Conservation (phyloP, 2,113 vertebrate species). For the Colius striatus region DNA sequence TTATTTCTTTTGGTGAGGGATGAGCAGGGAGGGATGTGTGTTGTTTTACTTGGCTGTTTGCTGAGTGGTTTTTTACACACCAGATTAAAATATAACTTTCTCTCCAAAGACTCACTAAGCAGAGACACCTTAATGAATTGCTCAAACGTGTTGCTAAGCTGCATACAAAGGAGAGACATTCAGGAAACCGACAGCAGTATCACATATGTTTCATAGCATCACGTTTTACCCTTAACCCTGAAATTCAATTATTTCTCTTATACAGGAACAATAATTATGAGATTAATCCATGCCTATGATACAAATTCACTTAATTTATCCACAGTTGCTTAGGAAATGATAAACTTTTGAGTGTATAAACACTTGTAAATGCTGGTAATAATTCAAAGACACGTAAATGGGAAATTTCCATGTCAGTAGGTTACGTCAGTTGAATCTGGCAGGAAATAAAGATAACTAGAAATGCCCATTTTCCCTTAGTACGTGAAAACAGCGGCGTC, state of each 20-base stretch:
- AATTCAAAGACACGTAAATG: conserved; percentile 43
- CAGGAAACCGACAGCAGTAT: conserved; percentile 50
- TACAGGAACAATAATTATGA: conserved; percentile 64
- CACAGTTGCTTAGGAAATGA: conserved; percentile 36
- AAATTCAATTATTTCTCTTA: conserved; percentile 70
- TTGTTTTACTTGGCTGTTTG: conserved; percentile 51
- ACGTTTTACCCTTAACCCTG: conserved; percentile 60
- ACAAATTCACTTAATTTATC: conserved; percentile 58
- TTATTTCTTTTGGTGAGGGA: background rate
- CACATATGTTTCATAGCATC: conserved; percentile 61
- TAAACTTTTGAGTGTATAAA: conserved; percentile 29
- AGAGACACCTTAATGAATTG: conserved; percentile 64
- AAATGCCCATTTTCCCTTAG: conserved; percentile 14
- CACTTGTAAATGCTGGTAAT: conserved; percentile 32
- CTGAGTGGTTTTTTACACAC: background rate
- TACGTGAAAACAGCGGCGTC: background rate
- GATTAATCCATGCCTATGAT: conserved; percentile 47
- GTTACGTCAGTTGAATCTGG: conserved; percentile 1
- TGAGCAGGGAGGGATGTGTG: background rate
- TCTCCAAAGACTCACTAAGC: conserved; percentile 31
- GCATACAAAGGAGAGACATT: conserved; percentile 52
- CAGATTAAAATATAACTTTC: conserved; percentile 10
- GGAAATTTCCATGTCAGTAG: background rate
- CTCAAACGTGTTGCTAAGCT: conserved; percentile 68
- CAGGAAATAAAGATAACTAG: conserved; percentile 1